Evolutionary conservation across 2,888 invertebrate species (phyloP).

Genomic region (Cheilosia variabilis): DNA sequence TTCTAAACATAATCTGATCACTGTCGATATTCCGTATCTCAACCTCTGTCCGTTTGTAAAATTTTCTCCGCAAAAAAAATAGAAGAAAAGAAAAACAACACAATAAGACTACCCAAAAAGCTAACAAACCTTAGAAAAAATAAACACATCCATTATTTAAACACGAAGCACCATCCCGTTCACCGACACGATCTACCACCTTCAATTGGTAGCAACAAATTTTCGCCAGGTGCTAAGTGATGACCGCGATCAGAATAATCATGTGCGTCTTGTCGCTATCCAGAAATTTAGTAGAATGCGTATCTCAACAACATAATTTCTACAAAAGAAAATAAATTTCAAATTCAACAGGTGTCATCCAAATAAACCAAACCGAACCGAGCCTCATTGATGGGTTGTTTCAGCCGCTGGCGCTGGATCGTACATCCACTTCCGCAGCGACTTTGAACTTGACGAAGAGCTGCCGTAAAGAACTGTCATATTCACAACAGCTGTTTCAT

Average conservation of each 20-base stretch:
- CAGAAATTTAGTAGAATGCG: slow-evolving; percentile 21
- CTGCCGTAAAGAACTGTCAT: too few relatives aligned
- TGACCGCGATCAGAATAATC: slow-evolving; percentile 79
- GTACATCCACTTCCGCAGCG: slow-evolving; percentile 22
- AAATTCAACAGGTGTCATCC: slow-evolving; percentile 72
- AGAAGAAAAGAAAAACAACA: background rate
- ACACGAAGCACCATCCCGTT: slow-evolving; percentile 23
- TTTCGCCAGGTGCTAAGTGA: slow-evolving; percentile 84
- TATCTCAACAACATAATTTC: background rate
- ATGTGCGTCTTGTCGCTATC: slow-evolving; percentile 51
- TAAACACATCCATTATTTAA: background rate
- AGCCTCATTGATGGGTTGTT: slow-evolving; percentile 14
- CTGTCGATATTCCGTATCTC: background rate
- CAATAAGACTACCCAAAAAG: background rate
- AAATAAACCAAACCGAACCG: slow-evolving; percentile 17
- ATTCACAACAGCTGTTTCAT: background rate
- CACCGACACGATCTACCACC: slow-evolving; percentile 7
- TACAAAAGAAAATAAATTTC: slow-evolving; percentile 42
- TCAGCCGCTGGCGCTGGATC: background rate
- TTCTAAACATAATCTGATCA: slow-evolving; percentile 1
- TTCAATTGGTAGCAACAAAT: slow-evolving; percentile 52
- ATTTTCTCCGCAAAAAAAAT: background rate
- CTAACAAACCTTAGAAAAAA: background rate
- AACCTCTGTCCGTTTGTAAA: background rate
- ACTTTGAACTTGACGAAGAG: slow-evolving; percentile 2